These are phyloP conservation scores for Gulo gulo DNA, from an alignment of 2,113 vertebrate species.

Conservation along the genomic window DNA sequence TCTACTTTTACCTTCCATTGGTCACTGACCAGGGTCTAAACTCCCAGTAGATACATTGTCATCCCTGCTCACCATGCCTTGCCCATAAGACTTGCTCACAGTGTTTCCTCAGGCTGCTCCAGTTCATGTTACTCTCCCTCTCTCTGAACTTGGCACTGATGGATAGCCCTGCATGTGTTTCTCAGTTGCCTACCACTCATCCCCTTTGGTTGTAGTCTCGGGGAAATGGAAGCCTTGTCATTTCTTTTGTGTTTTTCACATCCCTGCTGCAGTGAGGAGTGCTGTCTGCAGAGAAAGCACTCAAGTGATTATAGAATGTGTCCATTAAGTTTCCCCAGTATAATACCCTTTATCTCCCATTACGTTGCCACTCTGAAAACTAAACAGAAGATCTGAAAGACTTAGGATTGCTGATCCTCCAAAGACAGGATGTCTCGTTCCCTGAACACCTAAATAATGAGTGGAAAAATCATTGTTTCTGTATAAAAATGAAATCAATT, in stretches of 20 bases:
- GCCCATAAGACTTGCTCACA: not conserved
- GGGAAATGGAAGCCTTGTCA: not conserved
- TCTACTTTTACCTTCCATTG: not conserved
- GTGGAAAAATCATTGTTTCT: not conserved
- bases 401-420: not conserved
- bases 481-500: conserved; percentile 12
- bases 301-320: conserved; percentile 26
- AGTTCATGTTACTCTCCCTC: not conserved
- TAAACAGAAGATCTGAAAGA: not conserved
- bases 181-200: not conserved
- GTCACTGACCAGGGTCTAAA: not conserved
- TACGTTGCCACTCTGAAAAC: not conserved
- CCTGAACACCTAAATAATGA: not conserved
- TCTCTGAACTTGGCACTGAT: not conserved
- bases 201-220: not conserved
- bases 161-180: not conserved
- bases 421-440: not conserved
- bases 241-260: conserved; percentile 1
- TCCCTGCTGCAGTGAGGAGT: not conserved
- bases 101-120: not conserved
- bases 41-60: not conserved
- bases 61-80: not conserved
- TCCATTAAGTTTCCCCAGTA: conserved; percentile 1
- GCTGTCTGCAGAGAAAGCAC: conserved; percentile 3
- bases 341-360: not conserved